Percentiles rank a stretch among this genome's conserved stretches.
phyloP scores from a whole-genome alignment of 2,113 vertebrate species.

The Planiliza haematocheilus region DNA sequence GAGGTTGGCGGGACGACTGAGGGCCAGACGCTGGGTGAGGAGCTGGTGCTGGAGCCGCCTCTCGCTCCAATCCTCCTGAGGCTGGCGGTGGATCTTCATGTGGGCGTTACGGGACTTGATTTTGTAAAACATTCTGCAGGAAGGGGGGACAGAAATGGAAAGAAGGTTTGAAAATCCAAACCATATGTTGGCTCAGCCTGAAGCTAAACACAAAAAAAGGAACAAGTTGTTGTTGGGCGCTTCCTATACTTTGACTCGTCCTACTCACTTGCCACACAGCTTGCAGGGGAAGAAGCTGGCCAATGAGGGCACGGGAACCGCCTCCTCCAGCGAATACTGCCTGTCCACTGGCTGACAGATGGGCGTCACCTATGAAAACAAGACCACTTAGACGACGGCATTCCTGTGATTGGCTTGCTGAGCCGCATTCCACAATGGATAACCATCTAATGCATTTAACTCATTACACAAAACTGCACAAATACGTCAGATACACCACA shows the following conservation, averaged over 20 bases:
- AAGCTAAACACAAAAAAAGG: conserved; percentile 30
- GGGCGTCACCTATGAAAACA: conserved; percentile 61
- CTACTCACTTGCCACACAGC: conserved; percentile 87
- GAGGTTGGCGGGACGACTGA: conserved; percentile 62
- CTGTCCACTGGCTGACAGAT: conserved; percentile 57
- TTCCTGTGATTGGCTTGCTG: conserved; percentile 7
- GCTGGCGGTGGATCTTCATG: conserved; percentile 88
- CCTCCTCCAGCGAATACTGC: conserved; percentile 53
- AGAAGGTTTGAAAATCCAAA: conserved; percentile 24
- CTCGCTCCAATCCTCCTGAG: conserved; percentile 80
- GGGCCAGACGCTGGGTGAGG: conserved; percentile 66
- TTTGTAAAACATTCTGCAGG: conserved; percentile 85
- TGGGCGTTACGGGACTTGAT: conserved; percentile 88
- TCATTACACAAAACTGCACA: conserved; percentile 2
- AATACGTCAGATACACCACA: background rate
- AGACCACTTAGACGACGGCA: conserved; percentile 18
- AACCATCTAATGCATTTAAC: conserved; percentile 12
- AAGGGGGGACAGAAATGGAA: background rate
- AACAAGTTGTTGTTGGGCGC: fast-evolving
- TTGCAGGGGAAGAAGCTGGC: conserved; percentile 85
- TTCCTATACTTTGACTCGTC: conserved; percentile 6
- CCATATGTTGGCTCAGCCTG: conserved; percentile 40
- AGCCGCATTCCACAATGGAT: conserved; percentile 33
- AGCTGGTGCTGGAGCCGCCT: conserved; percentile 74
- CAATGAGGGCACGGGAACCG: conserved; percentile 69